phyloP scores from a whole-genome alignment of 2,888 invertebrate species.

The Stomorhina lunata region DNA sequence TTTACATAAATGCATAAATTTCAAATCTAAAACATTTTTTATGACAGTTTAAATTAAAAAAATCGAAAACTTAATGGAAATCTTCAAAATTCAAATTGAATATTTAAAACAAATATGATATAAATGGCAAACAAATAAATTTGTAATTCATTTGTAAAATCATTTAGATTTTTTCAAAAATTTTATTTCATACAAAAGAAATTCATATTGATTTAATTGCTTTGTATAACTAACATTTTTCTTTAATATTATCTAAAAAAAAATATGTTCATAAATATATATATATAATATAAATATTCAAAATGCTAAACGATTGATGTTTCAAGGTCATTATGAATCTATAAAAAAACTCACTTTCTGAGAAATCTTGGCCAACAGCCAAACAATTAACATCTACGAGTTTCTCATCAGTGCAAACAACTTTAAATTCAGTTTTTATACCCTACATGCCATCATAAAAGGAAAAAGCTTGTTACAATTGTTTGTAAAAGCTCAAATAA shows the following conservation, averaged over 20 bases:
- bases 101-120: neutral
- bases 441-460: too few species aligned
- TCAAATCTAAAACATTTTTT: neutral
- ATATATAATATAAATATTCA: neutral
- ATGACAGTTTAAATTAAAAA: too few species aligned
- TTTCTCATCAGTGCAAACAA: slow-evolving; percentile 11
- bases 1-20: slow-evolving; percentile 9
- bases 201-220: neutral
- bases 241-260: too few species aligned
- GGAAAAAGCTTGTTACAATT: too few species aligned
- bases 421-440: too few species aligned
- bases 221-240: too few species aligned
- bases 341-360: neutral
- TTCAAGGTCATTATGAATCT: slow-evolving; percentile 39
- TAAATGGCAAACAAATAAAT: neutral
- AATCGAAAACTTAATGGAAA: neutral
- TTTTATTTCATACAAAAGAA: slow-evolving; percentile 33
- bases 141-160: slow-evolving; percentile 3
- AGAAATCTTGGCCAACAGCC: slow-evolving; percentile 19
- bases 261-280: too few species aligned
- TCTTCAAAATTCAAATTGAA: neutral
- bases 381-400: too few species aligned
- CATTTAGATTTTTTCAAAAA: slow-evolving; percentile 26
- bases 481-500: too few species aligned
- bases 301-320: slow-evolving; percentile 56